Evolutionary conservation across 1,140 invertebrate genomes (phyloP).

Genomic region (Caenorhabditis elegans): DNA sequence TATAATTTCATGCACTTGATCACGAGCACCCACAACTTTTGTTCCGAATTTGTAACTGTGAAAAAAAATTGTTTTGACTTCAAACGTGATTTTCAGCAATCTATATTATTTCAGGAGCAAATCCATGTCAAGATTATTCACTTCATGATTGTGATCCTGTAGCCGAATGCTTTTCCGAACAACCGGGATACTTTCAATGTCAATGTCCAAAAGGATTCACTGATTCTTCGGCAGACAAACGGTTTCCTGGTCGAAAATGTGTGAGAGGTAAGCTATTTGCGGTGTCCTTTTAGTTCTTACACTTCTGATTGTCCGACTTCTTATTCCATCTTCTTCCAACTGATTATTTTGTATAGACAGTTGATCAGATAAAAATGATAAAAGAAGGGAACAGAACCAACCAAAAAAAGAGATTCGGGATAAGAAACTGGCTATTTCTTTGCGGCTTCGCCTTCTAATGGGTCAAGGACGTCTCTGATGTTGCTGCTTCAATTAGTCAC

Average conservation of each 20-base stretch:
- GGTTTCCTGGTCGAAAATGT: slow-evolving; percentile 61
- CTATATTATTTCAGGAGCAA: slow-evolving; percentile 56
- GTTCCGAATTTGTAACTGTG: too few relatives aligned
- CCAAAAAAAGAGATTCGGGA: neutral
- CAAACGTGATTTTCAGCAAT: too few relatives aligned
- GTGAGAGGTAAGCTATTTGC: slow-evolving; percentile 55
- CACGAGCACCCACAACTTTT: too few relatives aligned
- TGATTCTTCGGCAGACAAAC: slow-evolving; percentile 53
- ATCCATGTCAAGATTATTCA: slow-evolving; percentile 65
- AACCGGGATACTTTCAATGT: slow-evolving; percentile 65
- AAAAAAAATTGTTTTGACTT: too few relatives aligned
- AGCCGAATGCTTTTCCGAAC: slow-evolving; percentile 64
- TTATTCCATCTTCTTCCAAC: neutral
- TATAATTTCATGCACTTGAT: too few relatives aligned
- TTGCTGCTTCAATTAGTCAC: slow-evolving; percentile 6
- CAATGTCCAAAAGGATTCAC: slow-evolving; percentile 59
- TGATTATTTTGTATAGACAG: neutral
- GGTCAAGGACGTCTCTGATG: neutral
- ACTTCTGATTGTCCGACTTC: neutral
- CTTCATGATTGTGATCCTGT: slow-evolving; percentile 64
- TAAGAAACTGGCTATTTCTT: slow-evolving; percentile 32
- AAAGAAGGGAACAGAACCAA: neutral
- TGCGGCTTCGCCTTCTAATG: neutral
- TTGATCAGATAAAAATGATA: slow-evolving; percentile 15
- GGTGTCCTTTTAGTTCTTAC: neutral